These are phyloP conservation scores for Pygoscelis adeliae DNA, from an alignment of 2,113 vertebrate species.

Conservation along the genomic window DNA sequence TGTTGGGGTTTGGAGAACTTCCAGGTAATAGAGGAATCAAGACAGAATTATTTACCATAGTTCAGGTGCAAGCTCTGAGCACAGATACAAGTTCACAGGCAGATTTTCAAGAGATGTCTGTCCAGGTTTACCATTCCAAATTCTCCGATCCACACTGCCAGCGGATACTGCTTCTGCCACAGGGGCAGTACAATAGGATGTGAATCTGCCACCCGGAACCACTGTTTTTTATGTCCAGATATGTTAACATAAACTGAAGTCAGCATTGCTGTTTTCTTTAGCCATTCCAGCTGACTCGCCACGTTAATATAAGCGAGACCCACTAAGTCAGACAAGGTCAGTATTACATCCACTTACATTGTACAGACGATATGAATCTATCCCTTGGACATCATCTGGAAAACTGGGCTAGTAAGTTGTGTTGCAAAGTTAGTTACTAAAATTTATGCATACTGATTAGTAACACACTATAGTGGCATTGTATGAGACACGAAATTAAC, in stretches of 20 bases:
- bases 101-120: neutral
- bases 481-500: neutral
- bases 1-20: neutral
- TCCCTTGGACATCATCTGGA: neutral
- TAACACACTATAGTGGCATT: neutral
- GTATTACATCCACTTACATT: neutral
- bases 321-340: neutral
- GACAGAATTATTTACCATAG: neutral
- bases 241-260: neutral
- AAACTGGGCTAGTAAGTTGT: neutral
- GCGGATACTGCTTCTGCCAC: neutral
- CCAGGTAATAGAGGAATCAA: neutral
- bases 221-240: neutral
- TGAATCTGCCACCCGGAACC: neutral
- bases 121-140: neutral
- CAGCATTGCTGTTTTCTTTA: neutral
- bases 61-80: neutral
- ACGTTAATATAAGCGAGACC: fast-evolving
- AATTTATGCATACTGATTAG: neutral
- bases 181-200: neutral
- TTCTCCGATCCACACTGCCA: neutral
- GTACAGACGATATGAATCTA: neutral
- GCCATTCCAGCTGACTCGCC: neutral
- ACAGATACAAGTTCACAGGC: neutral
- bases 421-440: neutral